Conservation (phyloP, 2,113 vertebrate species). For the Thamnophis sirtalis region DNA sequence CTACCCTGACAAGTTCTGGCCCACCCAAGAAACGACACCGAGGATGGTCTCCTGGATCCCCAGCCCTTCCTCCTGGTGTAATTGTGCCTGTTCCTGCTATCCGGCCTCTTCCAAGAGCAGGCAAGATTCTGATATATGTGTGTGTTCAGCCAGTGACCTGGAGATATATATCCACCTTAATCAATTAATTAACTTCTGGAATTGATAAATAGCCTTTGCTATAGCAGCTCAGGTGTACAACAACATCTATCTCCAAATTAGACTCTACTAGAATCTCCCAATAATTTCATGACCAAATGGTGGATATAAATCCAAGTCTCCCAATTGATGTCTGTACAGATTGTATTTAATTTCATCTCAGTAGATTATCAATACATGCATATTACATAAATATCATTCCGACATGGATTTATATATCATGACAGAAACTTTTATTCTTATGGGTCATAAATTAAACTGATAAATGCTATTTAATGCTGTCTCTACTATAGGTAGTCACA, state of each 20-base stretch:
- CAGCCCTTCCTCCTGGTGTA: slow-evolving; percentile 74
- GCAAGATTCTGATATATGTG: slow-evolving; percentile 52
- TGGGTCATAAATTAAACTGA: not conserved
- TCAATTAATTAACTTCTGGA: not conserved
- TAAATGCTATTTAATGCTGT: not conserved
- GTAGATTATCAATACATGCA: not conserved
- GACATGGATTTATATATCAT: not conserved
- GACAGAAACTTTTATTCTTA: not conserved
- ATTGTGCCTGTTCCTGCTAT: slow-evolving; percentile 81
- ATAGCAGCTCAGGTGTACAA: not conserved
- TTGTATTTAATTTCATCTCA: not conserved
- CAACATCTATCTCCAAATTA: not conserved
- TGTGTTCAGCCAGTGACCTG: not conserved
- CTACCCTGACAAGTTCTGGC: slow-evolving; percentile 82
- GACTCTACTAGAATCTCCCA: not conserved
- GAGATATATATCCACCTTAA: not conserved
- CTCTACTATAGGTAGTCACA: not conserved
- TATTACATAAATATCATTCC: not conserved
- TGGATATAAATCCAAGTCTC: not conserved
- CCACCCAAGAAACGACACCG: slow-evolving; percentile 97
- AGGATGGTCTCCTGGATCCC: slow-evolving; percentile 87
- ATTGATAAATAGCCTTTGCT: not conserved
- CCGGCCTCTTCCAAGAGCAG: slow-evolving; percentile 78
- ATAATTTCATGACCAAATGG: not conserved
- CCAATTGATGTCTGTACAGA: not conserved